These are phyloP conservation scores for Saimiri boliviensis DNA, from an alignment of 2,113 vertebrate species.

Conservation along the genomic window DNA sequence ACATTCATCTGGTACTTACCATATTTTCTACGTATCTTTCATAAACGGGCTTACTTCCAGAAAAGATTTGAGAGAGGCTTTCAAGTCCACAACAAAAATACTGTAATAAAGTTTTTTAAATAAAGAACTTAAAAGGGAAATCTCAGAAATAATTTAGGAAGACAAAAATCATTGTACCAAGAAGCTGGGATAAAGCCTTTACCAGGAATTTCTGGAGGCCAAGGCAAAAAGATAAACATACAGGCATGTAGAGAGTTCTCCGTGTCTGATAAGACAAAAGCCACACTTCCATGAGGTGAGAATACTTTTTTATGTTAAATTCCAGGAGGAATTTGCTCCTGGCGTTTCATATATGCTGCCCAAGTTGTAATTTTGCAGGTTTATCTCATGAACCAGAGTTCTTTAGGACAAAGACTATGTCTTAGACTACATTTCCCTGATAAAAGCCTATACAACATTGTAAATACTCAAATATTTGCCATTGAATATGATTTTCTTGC, in stretches of 20 bases:
- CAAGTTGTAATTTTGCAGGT: background rate
- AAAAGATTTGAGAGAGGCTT: background rate
- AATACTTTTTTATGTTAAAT: background rate
- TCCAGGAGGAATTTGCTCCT: background rate
- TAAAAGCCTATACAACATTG: background rate
- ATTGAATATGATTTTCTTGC: background rate
- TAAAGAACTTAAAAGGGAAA: background rate
- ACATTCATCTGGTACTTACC: background rate
- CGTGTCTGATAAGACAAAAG: background rate
- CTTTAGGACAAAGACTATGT: background rate
- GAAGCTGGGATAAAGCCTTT: background rate
- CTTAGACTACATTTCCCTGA: background rate
- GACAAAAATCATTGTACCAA: background rate
- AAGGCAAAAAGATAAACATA: background rate
- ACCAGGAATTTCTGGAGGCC: background rate
- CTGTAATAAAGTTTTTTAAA: background rate
- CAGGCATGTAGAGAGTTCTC: background rate
- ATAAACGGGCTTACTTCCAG: background rate
- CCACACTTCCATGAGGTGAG: background rate
- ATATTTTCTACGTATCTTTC: background rate
- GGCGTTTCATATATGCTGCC: background rate
- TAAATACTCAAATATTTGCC: background rate
- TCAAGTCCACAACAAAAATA: conserved; percentile 11
- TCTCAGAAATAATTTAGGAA: background rate
- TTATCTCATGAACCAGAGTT: background rate